These are phyloP conservation scores for Cervus canadensis DNA, from an alignment of 2,113 vertebrate species.

Conservation along the genomic window DNA sequence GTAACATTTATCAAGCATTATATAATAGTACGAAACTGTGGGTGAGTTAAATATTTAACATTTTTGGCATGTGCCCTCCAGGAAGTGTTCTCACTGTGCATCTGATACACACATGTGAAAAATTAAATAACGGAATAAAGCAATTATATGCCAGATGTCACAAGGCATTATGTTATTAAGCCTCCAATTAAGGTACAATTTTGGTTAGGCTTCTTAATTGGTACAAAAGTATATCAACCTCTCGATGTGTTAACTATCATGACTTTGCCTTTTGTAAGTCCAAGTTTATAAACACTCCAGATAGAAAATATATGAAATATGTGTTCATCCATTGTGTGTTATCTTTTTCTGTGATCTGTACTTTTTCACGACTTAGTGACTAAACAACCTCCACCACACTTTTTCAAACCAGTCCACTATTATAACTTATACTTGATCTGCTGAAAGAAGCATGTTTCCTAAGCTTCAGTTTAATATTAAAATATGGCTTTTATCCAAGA, in stretches of 20 bases:
- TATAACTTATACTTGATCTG: not conserved
- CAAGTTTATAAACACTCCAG: not conserved
- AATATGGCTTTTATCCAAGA: not conserved
- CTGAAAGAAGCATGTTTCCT: not conserved
- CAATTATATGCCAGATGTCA: conserved; percentile 31
- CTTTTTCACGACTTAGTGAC: not conserved
- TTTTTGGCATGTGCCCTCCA: not conserved
- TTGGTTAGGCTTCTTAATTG: conserved; percentile 3
- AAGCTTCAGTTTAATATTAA: not conserved
- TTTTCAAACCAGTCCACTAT: not conserved
- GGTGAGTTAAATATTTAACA: not conserved
- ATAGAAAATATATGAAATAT: not conserved
- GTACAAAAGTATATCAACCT: not conserved
- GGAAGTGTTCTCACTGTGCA: not conserved
- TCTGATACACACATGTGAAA: conserved; percentile 27
- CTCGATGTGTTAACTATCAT: not conserved
- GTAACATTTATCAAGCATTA: not conserved
- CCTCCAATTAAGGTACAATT: conserved; percentile 17
- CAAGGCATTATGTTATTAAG: conserved; percentile 5
- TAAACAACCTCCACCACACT: not conserved
- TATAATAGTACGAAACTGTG: not conserved
- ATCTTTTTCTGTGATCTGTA: not conserved
- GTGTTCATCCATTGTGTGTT: not conserved
- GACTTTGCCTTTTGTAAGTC: not conserved
- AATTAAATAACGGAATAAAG: conserved; percentile 5